Base-by-base conservation (phyloP, 2,888 invertebrate genomes). In the Temnothorax rugatulus region DNA sequence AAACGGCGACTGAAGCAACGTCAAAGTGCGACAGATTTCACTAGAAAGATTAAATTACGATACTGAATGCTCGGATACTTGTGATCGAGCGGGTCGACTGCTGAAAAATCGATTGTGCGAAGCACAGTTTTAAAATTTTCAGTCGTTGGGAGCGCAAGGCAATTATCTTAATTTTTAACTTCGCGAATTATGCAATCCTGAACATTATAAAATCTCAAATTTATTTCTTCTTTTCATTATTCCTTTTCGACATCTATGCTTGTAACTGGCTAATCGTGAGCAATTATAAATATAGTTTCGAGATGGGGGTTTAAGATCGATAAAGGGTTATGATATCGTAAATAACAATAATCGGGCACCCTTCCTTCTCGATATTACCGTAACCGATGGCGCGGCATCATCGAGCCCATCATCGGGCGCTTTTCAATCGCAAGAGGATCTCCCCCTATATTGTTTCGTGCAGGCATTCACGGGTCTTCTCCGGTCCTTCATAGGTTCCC, bases 381-480 rank as follows among this genome's bases (percentile, higher is more conserved):
- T 64, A 41, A 11, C 44, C 50, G 38, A 73, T 73, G 74, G 29
- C 21, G 41, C 38, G 66, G 50, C 44, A 57, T 57, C 57, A 54
- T 76, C 34, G 15, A 68, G 25, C 50, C 38, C 68, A 69, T 69
- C 85, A 83, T 84, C 83, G 83, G 13, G 38, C 66, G 76, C 83
- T 90, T 91, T 92, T 92, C 92, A 91, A 92, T 93, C 88, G 90
- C 76, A 76, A 90, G 88, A 84, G 86, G 54, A 47, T 87, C 83
- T 84, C 61, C 77, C 77, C 82, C 66, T 82, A 8, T 84, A 91
- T 92, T 92, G 90, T 93, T 91, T 91, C 88, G 84, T 29, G 79
- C 85, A 83, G 71, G 88, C 91, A 91, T 91, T 92, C 88, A 88
- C 83, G 74, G 79, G 89, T 85, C 87, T 90, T 89, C 87, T 77